Evolutionary conservation across 2,797 vertebrate genomes (phyloP).

Genomic region (Syndactyla subalaris): DNA sequence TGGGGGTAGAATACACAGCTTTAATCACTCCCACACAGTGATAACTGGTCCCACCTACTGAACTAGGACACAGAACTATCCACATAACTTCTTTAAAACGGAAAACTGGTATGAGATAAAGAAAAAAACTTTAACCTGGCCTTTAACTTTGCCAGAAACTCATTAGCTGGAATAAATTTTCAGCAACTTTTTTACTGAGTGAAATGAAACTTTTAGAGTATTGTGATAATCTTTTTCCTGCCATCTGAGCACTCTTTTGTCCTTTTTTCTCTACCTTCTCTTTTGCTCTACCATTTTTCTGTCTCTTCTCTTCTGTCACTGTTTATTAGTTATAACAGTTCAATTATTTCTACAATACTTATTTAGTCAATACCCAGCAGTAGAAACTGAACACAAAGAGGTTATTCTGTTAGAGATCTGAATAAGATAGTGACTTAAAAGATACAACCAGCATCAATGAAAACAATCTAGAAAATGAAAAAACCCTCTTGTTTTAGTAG

Average conservation of each 20-base stretch:
- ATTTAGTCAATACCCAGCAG: not conserved
- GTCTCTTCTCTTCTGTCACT: not conserved
- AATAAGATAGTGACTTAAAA: not conserved
- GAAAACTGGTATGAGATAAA: slow-evolving; percentile 21
- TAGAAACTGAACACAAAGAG: not conserved
- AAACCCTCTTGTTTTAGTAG: not conserved
- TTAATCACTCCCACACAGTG: too few species aligned
- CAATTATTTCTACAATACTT: not conserved
- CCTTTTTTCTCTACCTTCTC: not conserved
- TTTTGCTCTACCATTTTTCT: not conserved
- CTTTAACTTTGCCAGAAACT: slow-evolving; percentile 42
- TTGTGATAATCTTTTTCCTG: slow-evolving; percentile 12
- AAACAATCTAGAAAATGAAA: not conserved
- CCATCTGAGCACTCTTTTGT: not conserved
- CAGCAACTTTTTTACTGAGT: slow-evolving; percentile 2
- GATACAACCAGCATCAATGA: not conserved
- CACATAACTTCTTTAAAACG: not conserved
- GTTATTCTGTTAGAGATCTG: not conserved
- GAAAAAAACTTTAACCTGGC: not conserved
- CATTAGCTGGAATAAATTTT: slow-evolving; percentile 52
- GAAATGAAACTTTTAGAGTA: slow-evolving; percentile 35
- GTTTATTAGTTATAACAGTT: not conserved
- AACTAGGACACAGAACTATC: not conserved
- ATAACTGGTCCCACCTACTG: too few species aligned
- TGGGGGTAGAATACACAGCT: too few species aligned